Conservation (phyloP, 1,140 invertebrate genomes). For the Wiebesia pumilae region DNA sequence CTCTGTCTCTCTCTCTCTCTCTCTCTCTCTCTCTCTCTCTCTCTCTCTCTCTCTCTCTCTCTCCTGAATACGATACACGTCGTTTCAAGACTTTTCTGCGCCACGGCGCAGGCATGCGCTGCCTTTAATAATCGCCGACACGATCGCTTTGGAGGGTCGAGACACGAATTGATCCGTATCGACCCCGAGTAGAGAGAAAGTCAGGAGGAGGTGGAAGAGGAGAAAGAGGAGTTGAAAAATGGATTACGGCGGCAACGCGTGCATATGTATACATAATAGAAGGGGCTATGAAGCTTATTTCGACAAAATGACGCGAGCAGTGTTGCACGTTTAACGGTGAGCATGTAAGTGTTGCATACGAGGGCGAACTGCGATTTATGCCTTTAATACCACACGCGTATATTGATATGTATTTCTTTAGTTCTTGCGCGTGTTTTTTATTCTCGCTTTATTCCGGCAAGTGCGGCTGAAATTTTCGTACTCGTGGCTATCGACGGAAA, state of each 20-base stretch:
- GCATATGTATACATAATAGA: conserved; percentile 25
- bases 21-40: not conserved
- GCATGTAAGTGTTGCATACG: conserved; percentile 4
- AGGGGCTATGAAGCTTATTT: conserved; percentile 3
- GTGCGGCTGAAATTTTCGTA: conserved; percentile 31
- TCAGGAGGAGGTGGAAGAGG: not conserved
- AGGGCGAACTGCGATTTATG: conserved; percentile 1
- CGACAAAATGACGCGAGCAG: conserved; percentile 15
- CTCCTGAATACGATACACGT: conserved; percentile 10
- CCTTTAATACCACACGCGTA: not conserved
- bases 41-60: not conserved
- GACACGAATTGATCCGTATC: conserved; percentile 45
- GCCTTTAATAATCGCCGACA: conserved; percentile 59
- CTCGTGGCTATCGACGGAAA: conserved; percentile 28
- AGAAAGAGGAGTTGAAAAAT: conserved; percentile 35
- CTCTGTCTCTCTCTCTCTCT: conserved; percentile 9
- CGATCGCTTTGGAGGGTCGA: conserved; percentile 50
- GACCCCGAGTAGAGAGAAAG: conserved; percentile 21
- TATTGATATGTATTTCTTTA: not conserved
- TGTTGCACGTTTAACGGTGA: conserved; percentile 13
- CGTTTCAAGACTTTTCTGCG: conserved; percentile 20
- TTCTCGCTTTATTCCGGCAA: conserved; percentile 2
- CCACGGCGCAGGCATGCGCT: not conserved
- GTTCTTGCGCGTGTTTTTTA: not conserved
- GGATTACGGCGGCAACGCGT: conserved; percentile 40